Percentiles rank a stretch among this genome's conserved stretches.
Conservation (phyloP, 2,888 invertebrate genomes). For the Desoria tigrina region DNA sequence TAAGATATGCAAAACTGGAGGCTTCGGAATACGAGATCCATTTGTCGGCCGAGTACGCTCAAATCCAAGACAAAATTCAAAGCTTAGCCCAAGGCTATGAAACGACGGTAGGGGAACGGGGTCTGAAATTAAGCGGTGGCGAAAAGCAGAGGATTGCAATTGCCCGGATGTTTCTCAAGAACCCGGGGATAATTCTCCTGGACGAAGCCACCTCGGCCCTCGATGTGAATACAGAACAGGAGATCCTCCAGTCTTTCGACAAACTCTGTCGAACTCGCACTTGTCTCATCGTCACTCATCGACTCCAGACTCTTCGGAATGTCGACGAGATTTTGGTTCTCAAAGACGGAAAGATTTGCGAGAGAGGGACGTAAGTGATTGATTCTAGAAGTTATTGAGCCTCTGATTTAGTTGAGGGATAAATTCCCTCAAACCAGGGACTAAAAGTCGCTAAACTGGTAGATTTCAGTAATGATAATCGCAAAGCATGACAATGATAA, state of each 20-base stretch:
- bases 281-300: slow-evolving; percentile 60
- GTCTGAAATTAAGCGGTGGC: slow-evolving; percentile 62
- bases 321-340: slow-evolving; percentile 61
- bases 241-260: slow-evolving; percentile 58
- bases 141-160: slow-evolving; percentile 64
- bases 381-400: no score
- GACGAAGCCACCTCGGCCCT: slow-evolving; percentile 61
- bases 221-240: slow-evolving; percentile 61
- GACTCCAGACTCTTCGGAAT: slow-evolving; percentile 59
- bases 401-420: no score
- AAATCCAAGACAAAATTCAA: slow-evolving; percentile 60
- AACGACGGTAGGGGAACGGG: slow-evolving; percentile 60
- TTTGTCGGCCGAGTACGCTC: slow-evolving; percentile 59
- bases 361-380: slow-evolving; percentile 57
- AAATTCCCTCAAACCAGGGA: no score
- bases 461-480: no score
- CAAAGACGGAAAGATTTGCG: slow-evolving; percentile 59
- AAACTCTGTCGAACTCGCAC: slow-evolving; percentile 59
- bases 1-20: slow-evolving; percentile 59
- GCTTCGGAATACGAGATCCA: slow-evolving; percentile 59
- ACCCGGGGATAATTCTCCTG: slow-evolving; percentile 60
- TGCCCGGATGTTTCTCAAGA: slow-evolving; percentile 61
- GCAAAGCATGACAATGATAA: no score
- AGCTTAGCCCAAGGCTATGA: slow-evolving; percentile 58
- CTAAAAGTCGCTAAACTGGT: no score